Evolutionary conservation across 2,888 invertebrate genomes (phyloP).

Genomic region (Altica lythri): DNA sequence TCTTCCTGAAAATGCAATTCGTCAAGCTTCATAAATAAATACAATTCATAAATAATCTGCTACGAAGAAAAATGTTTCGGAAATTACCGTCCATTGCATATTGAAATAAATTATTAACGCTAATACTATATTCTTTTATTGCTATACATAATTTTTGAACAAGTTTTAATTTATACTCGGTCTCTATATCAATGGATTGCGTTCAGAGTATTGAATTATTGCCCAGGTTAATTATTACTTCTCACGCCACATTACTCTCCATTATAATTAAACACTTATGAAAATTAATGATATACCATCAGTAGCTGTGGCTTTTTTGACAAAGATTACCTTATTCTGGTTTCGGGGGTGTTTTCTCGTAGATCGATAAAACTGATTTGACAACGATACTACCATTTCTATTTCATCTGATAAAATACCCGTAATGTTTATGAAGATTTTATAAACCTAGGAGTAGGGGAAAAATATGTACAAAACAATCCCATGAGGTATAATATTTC

Average conservation of each 20-base stretch:
- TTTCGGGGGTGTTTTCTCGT: slow-evolving; percentile 12
- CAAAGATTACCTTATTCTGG: background rate
- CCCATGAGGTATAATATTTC: too few relatives aligned
- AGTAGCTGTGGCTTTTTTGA: slow-evolving; percentile 20
- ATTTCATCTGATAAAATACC: slow-evolving; percentile 2
- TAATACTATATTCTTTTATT: slow-evolving; percentile 29
- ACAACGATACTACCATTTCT: slow-evolving; percentile 11
- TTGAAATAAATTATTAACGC: slow-evolving; percentile 30
- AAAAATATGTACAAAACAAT: too few relatives aligned
- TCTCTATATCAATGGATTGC: slow-evolving; percentile 30
- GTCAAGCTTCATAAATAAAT: slow-evolving; percentile 17
- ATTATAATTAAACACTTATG: slow-evolving; percentile 40
- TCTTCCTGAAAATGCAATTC: slow-evolving; percentile 9
- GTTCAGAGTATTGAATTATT: slow-evolving; percentile 38
- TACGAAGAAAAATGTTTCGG: slow-evolving; percentile 16
- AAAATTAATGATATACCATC: slow-evolving; percentile 27
- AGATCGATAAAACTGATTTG: slow-evolving; percentile 15
- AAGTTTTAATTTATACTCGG: slow-evolving; percentile 32
- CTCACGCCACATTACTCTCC: slow-evolving; percentile 39
- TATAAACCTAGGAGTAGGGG: too few relatives aligned
- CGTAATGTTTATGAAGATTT: background rate
- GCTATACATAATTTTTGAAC: slow-evolving; percentile 34
- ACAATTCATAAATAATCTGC: slow-evolving; percentile 11
- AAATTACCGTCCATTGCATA: slow-evolving; percentile 19
- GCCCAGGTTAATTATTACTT: slow-evolving; percentile 37